phyloP scores from a whole-genome alignment of 2,797 vertebrate species.

The Acanthopagrus latus region DNA sequence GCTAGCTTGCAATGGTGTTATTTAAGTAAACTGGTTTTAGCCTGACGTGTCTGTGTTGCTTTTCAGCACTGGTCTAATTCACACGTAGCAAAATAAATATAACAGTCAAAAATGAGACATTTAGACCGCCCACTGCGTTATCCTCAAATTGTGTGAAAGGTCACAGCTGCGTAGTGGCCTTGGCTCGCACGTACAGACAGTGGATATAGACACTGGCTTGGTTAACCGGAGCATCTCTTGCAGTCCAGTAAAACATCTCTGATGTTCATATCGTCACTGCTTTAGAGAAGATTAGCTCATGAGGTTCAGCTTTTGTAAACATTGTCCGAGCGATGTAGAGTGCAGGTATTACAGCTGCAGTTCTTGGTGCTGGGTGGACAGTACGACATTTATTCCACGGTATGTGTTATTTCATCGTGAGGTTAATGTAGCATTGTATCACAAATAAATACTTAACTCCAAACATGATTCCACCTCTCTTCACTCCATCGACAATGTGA shows the following conservation, averaged over 20 bases:
- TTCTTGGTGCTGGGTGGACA: background rate
- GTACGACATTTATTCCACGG: too few species aligned
- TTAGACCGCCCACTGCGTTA: background rate
- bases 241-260: background rate
- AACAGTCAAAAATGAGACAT: too few species aligned
- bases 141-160: constrained; percentile 53
- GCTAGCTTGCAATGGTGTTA: background rate
- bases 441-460: too few species aligned
- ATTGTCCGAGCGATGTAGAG: background rate
- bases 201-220: background rate
- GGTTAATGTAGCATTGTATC: too few species aligned
- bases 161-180: constrained; percentile 28
- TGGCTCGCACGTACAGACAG: background rate
- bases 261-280: background rate
- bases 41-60: background rate
- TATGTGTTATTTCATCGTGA: too few species aligned
- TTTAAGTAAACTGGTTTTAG: background rate
- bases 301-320: background rate
- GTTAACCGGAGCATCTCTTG: too few species aligned
- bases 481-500: too few species aligned
- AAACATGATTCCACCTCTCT: too few species aligned
- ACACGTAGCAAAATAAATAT: background rate
- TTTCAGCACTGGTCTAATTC: background rate
- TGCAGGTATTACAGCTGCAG: too few species aligned
- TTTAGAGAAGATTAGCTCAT: background rate